Evolutionary conservation across 2,888 invertebrate species (phyloP), one percentile per base, ranked within the genome.

Genomic region (Drosophila tanythrix): DNA sequence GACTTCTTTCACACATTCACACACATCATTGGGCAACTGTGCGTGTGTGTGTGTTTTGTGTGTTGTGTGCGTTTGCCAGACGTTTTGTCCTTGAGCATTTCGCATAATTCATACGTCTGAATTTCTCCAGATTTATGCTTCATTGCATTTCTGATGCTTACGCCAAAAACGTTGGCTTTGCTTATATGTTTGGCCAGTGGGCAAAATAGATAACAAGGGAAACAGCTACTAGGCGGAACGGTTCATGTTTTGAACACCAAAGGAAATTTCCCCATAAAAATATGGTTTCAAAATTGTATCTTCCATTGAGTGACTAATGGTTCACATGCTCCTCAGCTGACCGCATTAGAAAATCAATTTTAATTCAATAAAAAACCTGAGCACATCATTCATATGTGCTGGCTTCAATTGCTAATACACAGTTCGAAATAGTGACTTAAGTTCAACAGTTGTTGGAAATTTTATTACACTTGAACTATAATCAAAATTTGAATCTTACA

Each of bases 1-100:
- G 90, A 83, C 85, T 89, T 86, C 88, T 85, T 88, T 89, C 74
- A 73, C 78, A 88, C 86, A 85, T 74, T 81, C 89, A 63, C 80
- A 89, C 77, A 85, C 88, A 88, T 73, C 81, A 81, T 81, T 81
- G 80, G 48, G 40, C 66, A 62, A 43, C 43, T 35, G 15, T 61
- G n/a, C 58, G 43, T 35, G 25, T 48, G 46, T 58, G 51, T 43
- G 29, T 55, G 58, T 11, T 36, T 40, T 48, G 33, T 63, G 63
- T 36, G 38, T 29, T 21, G 48, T 55, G 48, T 38, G n/a, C 50
- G 36, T 13, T 43, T 67, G 62, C 33, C 56, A 40, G 73, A 70
- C 83, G 40, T 62, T 81, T 78, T 89, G 90, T 85, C 81, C 85
- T 85, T 80, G 80, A 80, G 86, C 86, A 75, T 69, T 77, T 62